A percentile compares a stretch with the other conserved stretches of the same genome.
These are phyloP conservation scores for Melanerpes formicivorus DNA, from an alignment of 2,113 vertebrate genomes.

Conservation along the genomic window DNA sequence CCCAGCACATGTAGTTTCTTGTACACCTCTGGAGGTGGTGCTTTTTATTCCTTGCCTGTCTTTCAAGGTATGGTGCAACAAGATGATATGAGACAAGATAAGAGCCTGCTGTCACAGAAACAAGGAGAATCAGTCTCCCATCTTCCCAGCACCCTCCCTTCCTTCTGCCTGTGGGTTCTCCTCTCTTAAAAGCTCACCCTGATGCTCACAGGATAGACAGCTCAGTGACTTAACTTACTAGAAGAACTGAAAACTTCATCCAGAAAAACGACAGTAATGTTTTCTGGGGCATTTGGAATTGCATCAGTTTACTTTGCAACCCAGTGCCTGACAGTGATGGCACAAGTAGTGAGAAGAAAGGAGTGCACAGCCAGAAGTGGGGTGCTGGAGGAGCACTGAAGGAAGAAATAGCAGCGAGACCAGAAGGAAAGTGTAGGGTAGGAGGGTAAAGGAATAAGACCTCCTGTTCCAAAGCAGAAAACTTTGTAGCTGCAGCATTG, in stretches of 20 bases:
- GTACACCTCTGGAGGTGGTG: background rate
- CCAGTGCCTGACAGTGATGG: rapidly evolving
- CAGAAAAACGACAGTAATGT: background rate
- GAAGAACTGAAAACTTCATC: background rate
- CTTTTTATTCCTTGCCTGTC: background rate
- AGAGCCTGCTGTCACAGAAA: background rate
- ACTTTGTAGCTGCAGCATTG: background rate
- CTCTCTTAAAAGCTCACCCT: background rate
- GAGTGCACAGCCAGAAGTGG: background rate
- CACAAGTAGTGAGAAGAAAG: background rate
- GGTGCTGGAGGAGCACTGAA: background rate
- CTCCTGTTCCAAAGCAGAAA: background rate
- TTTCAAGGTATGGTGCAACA: background rate
- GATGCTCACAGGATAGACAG: background rate
- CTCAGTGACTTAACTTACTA: background rate
- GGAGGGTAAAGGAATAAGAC: background rate
- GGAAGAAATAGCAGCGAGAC: background rate
- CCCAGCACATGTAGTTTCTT: background rate
- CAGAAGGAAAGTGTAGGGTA: background rate
- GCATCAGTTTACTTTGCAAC: background rate
- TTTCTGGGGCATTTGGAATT: background rate
- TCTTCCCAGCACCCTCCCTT: background rate
- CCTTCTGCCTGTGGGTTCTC: background rate
- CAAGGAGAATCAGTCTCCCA: background rate
- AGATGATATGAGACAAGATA: background rate